phyloP scores from a whole-genome alignment of 2,797 vertebrate genomes.

The Rhincodon typus region DNA sequence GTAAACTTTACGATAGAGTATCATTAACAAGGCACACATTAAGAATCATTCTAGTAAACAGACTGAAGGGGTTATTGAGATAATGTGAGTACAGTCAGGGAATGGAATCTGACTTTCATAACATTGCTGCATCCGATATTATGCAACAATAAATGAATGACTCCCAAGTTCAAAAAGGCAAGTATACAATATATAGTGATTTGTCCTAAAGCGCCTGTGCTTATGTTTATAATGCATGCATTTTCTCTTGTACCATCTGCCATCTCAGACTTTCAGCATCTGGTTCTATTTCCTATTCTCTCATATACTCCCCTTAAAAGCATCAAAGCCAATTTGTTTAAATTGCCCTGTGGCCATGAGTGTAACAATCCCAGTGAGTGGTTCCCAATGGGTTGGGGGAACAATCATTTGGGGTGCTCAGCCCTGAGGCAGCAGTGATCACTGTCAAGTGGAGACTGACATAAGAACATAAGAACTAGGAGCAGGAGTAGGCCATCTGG shows the following conservation, averaged over 20 bases:
- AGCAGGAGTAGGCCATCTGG: too few species aligned
- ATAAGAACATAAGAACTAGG: too few species aligned
- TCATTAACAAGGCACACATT: not conserved
- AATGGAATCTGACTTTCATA: not conserved
- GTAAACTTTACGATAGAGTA: not conserved
- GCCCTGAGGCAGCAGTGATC: not conserved
- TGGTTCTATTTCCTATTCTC: not conserved
- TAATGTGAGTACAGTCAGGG: not conserved
- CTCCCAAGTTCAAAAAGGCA: not conserved
- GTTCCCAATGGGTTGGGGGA: not conserved
- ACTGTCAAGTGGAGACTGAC: not conserved
- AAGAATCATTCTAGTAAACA: not conserved
- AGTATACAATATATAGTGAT: not conserved
- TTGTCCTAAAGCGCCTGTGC: not conserved
- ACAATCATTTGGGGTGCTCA: not conserved
- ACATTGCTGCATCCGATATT: too few species aligned
- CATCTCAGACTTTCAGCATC: not conserved
- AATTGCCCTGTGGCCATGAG: not conserved
- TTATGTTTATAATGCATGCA: not conserved
- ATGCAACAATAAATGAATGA: not conserved
- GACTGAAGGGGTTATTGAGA: not conserved
- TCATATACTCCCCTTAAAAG: not conserved
- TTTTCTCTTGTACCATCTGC: not conserved
- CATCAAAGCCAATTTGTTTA: not conserved
- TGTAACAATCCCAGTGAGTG: not conserved